These are phyloP conservation scores for Cyrtonyx montezumae DNA, from an alignment of 2,113 vertebrate genomes.

Conservation along the genomic window DNA sequence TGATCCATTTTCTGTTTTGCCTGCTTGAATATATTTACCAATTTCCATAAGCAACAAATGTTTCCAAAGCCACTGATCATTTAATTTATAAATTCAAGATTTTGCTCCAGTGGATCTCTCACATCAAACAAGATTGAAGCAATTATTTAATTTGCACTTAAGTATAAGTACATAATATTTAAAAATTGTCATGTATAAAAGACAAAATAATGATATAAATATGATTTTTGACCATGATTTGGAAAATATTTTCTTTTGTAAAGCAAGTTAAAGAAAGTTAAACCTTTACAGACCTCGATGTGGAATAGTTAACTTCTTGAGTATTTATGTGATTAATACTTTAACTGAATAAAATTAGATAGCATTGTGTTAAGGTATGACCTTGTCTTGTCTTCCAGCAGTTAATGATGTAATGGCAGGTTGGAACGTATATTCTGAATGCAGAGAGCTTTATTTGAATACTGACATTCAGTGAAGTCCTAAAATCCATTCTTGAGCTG, in stretches of 20 bases:
- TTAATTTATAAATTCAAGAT: slow-evolving; percentile 20
- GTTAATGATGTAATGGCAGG: background rate
- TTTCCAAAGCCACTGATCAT: slow-evolving; percentile 19
- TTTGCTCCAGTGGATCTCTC: slow-evolving; percentile 24
- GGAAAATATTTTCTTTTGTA: background rate
- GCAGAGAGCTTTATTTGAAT: background rate
- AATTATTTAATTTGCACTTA: slow-evolving; percentile 48
- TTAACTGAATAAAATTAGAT: background rate
- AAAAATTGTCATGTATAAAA: slow-evolving; percentile 23
- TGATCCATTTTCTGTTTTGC: background rate
- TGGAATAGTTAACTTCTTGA: background rate
- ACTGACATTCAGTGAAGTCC: background rate
- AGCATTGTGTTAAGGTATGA: background rate
- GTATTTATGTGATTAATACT: background rate
- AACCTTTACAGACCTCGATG: background rate
- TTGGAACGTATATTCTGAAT: background rate
- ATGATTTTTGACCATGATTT: background rate
- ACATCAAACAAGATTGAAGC: background rate
- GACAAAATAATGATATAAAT: background rate
- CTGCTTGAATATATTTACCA: background rate
- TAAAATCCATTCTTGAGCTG: background rate
- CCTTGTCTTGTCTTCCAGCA: background rate
- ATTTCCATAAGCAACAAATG: slow-evolving; percentile 17
- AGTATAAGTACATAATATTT: slow-evolving; percentile 48
- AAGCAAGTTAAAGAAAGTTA: background rate